These are phyloP conservation scores for Hesperia comma DNA, from an alignment of 2,888 invertebrate genomes.

Conservation along the genomic window DNA sequence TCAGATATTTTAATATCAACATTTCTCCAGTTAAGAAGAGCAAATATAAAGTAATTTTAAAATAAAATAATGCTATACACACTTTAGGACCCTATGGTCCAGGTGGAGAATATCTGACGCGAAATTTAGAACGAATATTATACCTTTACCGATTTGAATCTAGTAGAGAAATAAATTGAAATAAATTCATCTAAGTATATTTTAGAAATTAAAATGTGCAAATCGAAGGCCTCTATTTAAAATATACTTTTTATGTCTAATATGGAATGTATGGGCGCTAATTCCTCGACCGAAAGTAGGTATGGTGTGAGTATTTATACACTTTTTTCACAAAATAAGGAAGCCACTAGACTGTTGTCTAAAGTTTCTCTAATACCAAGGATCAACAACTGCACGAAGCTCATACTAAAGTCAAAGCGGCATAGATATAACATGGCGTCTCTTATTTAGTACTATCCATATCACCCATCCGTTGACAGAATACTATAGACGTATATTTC, in stretches of 20 bases:
- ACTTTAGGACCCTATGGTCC: not conserved
- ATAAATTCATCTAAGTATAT: too few relatives aligned
- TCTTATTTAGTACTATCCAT: not conserved
- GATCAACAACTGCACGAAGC: not conserved
- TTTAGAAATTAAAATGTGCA: too few relatives aligned
- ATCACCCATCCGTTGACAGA: not conserved
- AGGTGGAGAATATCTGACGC: not conserved
- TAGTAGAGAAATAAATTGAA: too few relatives aligned
- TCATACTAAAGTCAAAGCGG: constrained; percentile 1
- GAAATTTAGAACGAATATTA: not conserved
- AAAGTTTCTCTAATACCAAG: not conserved
- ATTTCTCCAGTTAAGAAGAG: not conserved
- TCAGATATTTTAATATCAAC: not conserved
- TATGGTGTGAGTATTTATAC: too few relatives aligned
- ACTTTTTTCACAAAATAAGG: too few relatives aligned
- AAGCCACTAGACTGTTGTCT: not conserved
- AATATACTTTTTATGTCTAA: too few relatives aligned
- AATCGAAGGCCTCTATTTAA: too few relatives aligned
- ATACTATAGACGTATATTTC: not conserved
- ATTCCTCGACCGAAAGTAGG: too few relatives aligned
- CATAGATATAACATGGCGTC: not conserved
- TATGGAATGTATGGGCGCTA: too few relatives aligned
- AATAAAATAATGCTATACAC: not conserved
- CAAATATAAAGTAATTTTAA: not conserved
- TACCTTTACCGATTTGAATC: constrained; percentile 1